phyloP scores from a whole-genome alignment of 92 coral and sea anemone species.

The Porites lobata region DNA sequence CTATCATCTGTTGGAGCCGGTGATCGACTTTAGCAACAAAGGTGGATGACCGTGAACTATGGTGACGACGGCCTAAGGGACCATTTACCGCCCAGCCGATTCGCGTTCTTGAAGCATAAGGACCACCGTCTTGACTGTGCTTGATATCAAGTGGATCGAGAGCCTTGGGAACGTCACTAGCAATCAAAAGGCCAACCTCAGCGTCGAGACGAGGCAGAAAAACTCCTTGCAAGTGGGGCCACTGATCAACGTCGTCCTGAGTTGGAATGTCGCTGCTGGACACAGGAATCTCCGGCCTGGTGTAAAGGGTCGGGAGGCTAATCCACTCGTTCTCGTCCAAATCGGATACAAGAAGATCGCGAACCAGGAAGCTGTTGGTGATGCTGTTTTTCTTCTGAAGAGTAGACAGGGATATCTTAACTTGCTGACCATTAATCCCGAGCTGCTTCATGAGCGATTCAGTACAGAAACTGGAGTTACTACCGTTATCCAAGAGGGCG shows the following conservation, averaged over 20 bases:
- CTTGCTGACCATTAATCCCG: conserved; percentile 30
- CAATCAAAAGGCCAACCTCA: conserved; percentile 56
- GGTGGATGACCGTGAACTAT: conserved; percentile 13
- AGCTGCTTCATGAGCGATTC: conserved; percentile 45
- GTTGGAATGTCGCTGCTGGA: conserved; percentile 47
- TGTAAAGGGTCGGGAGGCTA: conserved; percentile 37
- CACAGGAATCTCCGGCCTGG: conserved; percentile 49
- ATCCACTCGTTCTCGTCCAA: conserved; percentile 55
- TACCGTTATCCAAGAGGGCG: conserved; percentile 70
- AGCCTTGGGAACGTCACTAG: conserved; percentile 55
- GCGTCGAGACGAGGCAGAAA: conserved; percentile 43
- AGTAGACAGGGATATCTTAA: conserved; percentile 50
- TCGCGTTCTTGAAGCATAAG: conserved; percentile 47
- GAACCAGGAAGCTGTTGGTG: conserved; percentile 15
- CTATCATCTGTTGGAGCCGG: conserved; percentile 49
- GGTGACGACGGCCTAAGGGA: conserved; percentile 34
- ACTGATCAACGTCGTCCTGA: conserved; percentile 62
- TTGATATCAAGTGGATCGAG: conserved; percentile 56
- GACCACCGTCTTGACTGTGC: conserved; percentile 61
- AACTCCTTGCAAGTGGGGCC: conserved; percentile 63
- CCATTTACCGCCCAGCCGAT: conserved; percentile 67
- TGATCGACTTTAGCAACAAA: conserved; percentile 48
- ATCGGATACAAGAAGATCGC: conserved; percentile 36
- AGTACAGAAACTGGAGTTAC: conserved; percentile 54
- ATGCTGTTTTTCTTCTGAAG: conserved; percentile 23